A percentile compares a stretch with the other conserved stretches of the same genome.
phyloP scores from a whole-genome alignment of 2,797 vertebrate species.

The Periparus ater region DNA sequence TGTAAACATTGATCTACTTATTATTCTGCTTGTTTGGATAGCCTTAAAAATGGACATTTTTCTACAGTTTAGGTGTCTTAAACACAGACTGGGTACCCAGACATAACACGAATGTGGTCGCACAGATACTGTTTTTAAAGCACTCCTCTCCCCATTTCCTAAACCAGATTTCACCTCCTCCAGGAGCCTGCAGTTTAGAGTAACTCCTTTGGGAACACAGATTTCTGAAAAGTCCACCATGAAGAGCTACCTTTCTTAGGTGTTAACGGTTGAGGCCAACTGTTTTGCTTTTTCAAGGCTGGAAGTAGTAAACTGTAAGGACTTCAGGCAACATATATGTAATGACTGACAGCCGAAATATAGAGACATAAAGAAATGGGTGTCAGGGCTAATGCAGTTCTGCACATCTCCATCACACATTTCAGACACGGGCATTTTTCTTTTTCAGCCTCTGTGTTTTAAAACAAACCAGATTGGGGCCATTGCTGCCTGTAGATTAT shows the following conservation, averaged over 20 bases:
- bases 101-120: neutral
- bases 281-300: neutral
- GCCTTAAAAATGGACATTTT: slow-evolving; percentile 19
- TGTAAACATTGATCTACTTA: slow-evolving; percentile 41
- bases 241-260: neutral
- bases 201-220: neutral
- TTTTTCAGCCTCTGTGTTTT: slow-evolving; percentile 62
- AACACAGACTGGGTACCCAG: neutral
- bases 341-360: slow-evolving; percentile 63
- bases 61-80: neutral
- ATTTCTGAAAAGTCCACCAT: neutral
- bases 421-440: slow-evolving; percentile 57
- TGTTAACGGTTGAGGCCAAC: neutral
- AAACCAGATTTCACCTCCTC: neutral
- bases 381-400: slow-evolving; percentile 34
- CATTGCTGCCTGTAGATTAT: slow-evolving; percentile 72
- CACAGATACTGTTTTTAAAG: neutral
- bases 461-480: slow-evolving; percentile 65
- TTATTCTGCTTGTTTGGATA: slow-evolving; percentile 37
- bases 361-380: slow-evolving; percentile 58
- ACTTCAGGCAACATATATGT: slow-evolving; percentile 47
- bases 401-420: slow-evolving; percentile 53
- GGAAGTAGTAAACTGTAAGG: slow-evolving; percentile 42
- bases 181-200: neutral
- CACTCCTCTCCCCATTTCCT: neutral